Evolutionary conservation across 2,888 invertebrate genomes (phyloP).

Genomic region (Epinotia bilunana): DNA sequence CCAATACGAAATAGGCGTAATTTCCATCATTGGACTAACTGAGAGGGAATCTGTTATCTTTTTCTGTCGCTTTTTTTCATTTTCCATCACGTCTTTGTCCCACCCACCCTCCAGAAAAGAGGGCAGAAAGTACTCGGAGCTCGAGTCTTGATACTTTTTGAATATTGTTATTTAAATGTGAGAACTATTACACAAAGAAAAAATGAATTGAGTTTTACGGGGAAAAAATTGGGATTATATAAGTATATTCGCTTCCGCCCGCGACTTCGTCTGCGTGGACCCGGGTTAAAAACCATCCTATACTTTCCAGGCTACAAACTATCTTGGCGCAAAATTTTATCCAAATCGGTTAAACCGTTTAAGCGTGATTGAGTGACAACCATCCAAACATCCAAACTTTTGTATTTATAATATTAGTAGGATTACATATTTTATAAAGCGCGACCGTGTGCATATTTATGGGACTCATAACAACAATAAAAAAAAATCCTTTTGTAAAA

Average conservation of each 20-base stretch:
- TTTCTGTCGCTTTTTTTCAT: slow-evolving; percentile 72
- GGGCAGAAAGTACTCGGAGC: slow-evolving; percentile 60
- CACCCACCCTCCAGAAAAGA: slow-evolving; percentile 80
- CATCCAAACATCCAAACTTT: too few species aligned
- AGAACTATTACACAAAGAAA: background rate
- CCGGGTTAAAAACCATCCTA: too few species aligned
- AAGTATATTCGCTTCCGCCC: too few species aligned
- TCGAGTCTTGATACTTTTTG: slow-evolving; percentile 63
- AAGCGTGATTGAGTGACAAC: too few species aligned
- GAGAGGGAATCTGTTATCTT: slow-evolving; percentile 70
- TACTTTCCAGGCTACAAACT: too few species aligned
- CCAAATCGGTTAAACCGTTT: too few species aligned
- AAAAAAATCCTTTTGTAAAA: background rate
- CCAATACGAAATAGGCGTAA: slow-evolving; percentile 59
- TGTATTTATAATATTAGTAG: too few species aligned
- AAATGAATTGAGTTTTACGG: background rate
- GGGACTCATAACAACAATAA: background rate
- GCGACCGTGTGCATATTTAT: background rate
- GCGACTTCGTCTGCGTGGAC: too few species aligned
- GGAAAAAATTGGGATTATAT: background rate
- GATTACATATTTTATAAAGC: background rate
- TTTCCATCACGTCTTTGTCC: slow-evolving; percentile 76
- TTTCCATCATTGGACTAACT: slow-evolving; percentile 79
- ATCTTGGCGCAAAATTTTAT: too few species aligned
- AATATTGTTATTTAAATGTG: background rate